Evolutionary conservation across 2,888 invertebrate species (phyloP).

Genomic region (Bibio marci): DNA sequence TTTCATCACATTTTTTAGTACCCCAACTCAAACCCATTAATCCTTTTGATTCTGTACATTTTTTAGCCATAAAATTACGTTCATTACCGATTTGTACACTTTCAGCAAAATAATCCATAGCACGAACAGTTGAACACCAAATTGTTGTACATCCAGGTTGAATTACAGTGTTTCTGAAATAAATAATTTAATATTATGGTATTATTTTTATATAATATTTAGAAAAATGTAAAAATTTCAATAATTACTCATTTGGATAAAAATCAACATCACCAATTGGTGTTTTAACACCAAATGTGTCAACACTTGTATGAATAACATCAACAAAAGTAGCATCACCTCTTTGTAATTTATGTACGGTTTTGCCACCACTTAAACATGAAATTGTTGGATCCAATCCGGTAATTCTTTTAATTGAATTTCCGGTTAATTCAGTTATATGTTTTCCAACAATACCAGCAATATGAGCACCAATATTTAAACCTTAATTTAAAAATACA

Average conservation of each 20-base stretch:
- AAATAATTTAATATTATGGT: not conserved
- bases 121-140: conserved; percentile 7
- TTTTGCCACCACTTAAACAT: not conserved
- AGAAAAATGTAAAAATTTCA: no score
- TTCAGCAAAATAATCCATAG: conserved; percentile 8
- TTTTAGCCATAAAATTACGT: conserved; percentile 4
- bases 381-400: conserved; percentile 6
- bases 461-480: conserved; percentile 5
- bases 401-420: conserved; percentile 4
- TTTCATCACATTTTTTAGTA: not conserved
- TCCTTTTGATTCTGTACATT: conserved; percentile 3
- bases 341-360: not conserved
- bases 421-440: conserved; percentile 4
- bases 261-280: not conserved
- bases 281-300: not conserved
- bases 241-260: not conserved
- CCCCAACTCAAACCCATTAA: not conserved
- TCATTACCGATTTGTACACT: conserved; percentile 6
- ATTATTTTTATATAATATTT: not conserved
- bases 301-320: not conserved
- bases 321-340: conserved; percentile 7
- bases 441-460: conserved; percentile 4
- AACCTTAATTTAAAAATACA: no score
- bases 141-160: conserved; percentile 7
- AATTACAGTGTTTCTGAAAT: not conserved